Conservation (phyloP, 2,113 vertebrate genomes). For the Osmerus eperlanus region DNA sequence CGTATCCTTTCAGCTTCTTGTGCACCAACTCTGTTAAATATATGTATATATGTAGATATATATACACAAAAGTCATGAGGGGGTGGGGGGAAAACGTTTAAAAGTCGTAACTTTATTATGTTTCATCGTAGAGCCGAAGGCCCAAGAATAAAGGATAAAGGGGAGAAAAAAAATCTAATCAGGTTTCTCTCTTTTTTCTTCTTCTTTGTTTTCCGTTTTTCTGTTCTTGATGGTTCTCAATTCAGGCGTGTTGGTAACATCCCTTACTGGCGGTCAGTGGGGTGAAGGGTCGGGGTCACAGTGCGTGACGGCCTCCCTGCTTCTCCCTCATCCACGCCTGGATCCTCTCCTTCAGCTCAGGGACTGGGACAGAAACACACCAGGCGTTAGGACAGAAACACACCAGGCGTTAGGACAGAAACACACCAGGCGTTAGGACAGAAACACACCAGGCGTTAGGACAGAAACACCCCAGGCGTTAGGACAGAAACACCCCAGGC, state of each 20-base stretch:
- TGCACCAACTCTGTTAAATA: slow-evolving; percentile 63
- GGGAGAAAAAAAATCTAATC: slow-evolving; percentile 58
- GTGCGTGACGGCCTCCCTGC: slow-evolving; percentile 78
- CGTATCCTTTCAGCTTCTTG: slow-evolving; percentile 45
- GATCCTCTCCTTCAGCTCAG: slow-evolving; percentile 94
- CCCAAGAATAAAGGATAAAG: slow-evolving; percentile 57
- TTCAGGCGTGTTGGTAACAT: slow-evolving; percentile 59
- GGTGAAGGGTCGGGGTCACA: slow-evolving; percentile 43
- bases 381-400: neutral
- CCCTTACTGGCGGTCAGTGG: slow-evolving; percentile 51
- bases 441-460: too few species aligned
- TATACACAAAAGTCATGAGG: slow-evolving; percentile 69
- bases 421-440: too few species aligned
- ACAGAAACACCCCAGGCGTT: too few species aligned
- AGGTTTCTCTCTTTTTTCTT: slow-evolving; percentile 39
- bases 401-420: too few species aligned
- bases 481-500: too few species aligned
- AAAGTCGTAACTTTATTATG: slow-evolving; percentile 79
- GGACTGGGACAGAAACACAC: slow-evolving; percentile 71
- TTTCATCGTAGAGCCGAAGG: slow-evolving; percentile 66
- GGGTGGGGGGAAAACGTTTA: slow-evolving; percentile 59
- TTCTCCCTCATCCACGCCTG: slow-evolving; percentile 97
- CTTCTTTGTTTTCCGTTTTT: slow-evolving; percentile 27
- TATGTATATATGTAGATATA: slow-evolving; percentile 68
- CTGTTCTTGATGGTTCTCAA: slow-evolving; percentile 53